Percentiles rank a stretch among this genome's conserved stretches.
Conservation (phyloP, 2,113 vertebrate genomes). For the Hemicordylus capensis region DNA sequence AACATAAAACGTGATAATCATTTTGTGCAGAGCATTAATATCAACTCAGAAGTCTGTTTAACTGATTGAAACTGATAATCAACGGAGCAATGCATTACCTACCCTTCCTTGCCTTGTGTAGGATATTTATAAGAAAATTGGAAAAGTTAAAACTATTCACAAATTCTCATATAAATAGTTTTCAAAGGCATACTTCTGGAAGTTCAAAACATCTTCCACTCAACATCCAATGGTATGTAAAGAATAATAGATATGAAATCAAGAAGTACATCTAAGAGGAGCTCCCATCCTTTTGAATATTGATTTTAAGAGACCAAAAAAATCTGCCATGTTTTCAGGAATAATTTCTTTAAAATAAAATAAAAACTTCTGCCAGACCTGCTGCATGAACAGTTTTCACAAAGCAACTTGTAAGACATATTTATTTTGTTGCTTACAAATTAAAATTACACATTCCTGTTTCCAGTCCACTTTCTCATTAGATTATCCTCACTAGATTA, state of each 20-base stretch:
- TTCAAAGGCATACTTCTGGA: not conserved
- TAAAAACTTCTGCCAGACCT: not conserved
- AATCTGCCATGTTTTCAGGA: not conserved
- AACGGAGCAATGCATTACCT: not conserved
- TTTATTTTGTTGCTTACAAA: not conserved
- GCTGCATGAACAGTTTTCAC: not conserved
- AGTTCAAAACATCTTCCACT: not conserved
- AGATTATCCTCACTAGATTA: not conserved
- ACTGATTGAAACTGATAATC: not conserved
- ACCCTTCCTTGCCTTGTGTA: not conserved
- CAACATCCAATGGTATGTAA: not conserved
- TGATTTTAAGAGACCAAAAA: not conserved
- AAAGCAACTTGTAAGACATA: not conserved
- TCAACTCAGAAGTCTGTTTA: not conserved
- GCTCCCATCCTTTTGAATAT: not conserved
- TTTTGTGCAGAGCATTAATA: not conserved
- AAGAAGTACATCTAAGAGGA: not conserved
- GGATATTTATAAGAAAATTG: not conserved
- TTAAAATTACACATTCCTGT: not conserved
- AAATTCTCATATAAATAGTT: not conserved
- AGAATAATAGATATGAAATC: not conserved
- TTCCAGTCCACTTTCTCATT: not conserved
- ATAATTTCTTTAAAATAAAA: not conserved
- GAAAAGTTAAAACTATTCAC: not conserved
- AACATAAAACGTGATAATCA: too few species aligned